Evolutionary conservation across 1,140 invertebrate genomes (phyloP), one percentile per base, ranked within the genome.

Genomic region (Brachionus calyciflorus): DNA sequence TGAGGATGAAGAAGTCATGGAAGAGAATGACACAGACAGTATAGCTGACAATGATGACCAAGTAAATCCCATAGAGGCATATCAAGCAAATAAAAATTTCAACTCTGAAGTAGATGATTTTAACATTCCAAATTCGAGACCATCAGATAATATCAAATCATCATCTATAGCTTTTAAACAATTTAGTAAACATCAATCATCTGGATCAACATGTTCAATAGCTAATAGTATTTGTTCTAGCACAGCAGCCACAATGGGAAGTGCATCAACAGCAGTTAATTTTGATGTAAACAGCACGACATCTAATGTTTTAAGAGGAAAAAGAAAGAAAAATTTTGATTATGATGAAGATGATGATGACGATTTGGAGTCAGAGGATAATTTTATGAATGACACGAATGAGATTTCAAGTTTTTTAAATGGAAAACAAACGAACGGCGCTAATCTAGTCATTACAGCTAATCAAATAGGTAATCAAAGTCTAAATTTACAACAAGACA

Each of bases 311-410:
- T 24, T 73, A 5, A 49, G 69, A 53, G 51, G 46, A 21, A 73
- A 73, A 40, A 19, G 69, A 28, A 73, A 73, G 46, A 73, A 73
- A 51, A 73, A 49, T 33, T 73, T 73, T 24, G 69, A 73, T 33
- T 49, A 73, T 12, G 69, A 73, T 24, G 69, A 73, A 73, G 69
- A 73, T 9, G 69, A 73, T n/a, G 69, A 73, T 5, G 69, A 73
- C 19, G 65, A 70, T 48, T 51, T 70, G 40, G 48, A 49, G 3
- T 51, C 69, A 30, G 44, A 73, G 33, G 69, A 55, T 21, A 73
- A 55, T 21, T 40, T 73, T 12, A 41, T 73, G 0, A 24, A 17
- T n/a, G 69, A 51, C 4, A 30, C 24, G 12, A 55, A 17, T 21
- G 44, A 63, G 7, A 55, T 55, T 14, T 55, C 53, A n/a, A 55